Percentiles rank a stretch among this genome's conserved stretches.
Conservation (phyloP, 2,113 vertebrate species). For the Taxidea taxus region DNA sequence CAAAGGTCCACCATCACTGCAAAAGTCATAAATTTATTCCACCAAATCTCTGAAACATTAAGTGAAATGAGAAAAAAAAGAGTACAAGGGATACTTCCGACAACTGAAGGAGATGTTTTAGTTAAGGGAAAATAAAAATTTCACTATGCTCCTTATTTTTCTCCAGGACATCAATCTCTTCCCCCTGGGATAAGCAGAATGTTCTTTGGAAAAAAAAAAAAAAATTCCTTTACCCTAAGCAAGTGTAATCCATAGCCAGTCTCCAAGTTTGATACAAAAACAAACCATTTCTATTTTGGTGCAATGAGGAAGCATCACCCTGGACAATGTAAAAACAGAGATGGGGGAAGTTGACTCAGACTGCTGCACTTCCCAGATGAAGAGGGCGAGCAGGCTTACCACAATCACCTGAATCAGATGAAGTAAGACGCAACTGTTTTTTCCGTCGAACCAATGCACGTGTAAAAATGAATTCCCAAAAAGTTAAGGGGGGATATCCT, state of each 20-base stretch:
- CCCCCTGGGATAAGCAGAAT: constrained; percentile 15
- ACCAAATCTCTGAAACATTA: background rate
- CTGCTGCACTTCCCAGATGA: constrained; percentile 34
- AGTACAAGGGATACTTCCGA: background rate
- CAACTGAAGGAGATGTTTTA: background rate
- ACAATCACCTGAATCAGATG: background rate
- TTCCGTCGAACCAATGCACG: background rate
- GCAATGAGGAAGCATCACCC: constrained; percentile 50
- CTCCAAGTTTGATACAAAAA: constrained; percentile 63
- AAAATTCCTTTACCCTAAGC: background rate
- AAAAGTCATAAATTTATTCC: background rate
- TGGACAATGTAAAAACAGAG: constrained; percentile 34
- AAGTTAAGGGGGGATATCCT: constrained; percentile 61
- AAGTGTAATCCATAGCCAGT: background rate
- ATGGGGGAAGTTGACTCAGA: constrained; percentile 42
- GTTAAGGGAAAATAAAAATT: background rate
- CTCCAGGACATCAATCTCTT: background rate
- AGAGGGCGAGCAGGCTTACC: background rate
- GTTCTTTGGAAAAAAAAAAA: constrained; percentile 32
- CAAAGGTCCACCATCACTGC: background rate
- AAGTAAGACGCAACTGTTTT: background rate
- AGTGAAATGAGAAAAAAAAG: background rate
- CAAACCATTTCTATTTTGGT: constrained; percentile 70
- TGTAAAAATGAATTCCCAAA: constrained; percentile 46
- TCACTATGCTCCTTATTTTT: background rate